Evolutionary conservation across 1,140 invertebrate genomes (phyloP).

Genomic region (Drosophila nebulosa): DNA sequence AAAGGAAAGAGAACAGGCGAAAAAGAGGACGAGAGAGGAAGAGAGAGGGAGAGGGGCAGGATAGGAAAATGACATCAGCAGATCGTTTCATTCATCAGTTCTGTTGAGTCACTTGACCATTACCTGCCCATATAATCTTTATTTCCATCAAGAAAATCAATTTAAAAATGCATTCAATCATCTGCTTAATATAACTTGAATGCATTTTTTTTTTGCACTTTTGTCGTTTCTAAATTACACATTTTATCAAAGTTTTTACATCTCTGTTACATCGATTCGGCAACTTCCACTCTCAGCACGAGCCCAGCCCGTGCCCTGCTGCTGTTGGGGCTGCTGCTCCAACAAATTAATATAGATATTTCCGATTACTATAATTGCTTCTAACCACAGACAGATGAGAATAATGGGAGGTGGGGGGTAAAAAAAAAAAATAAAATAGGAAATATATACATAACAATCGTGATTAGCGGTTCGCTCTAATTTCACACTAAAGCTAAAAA

Average conservation of each 20-base stretch:
- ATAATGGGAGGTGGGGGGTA: too few relatives aligned
- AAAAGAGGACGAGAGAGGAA: too few relatives aligned
- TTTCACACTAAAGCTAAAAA: conserved; percentile 59
- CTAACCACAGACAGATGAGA: background rate
- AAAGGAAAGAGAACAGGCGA: background rate
- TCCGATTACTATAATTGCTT: conserved; percentile 26
- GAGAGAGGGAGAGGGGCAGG: background rate
- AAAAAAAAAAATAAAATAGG: background rate
- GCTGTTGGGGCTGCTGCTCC: background rate
- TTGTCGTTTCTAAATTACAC: background rate
- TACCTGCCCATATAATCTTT: too few relatives aligned
- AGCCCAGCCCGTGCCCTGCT: background rate
- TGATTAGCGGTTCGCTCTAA: conserved; percentile 14
- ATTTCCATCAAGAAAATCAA: too few relatives aligned
- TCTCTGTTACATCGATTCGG: background rate
- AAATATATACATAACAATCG: background rate
- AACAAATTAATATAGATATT: conserved; percentile 8
- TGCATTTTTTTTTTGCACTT: too few relatives aligned
- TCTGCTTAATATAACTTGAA: too few relatives aligned
- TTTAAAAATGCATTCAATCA: too few relatives aligned
- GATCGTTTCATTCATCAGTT: background rate
- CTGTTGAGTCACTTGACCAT: too few relatives aligned
- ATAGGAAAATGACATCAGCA: background rate
- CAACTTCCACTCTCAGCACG: background rate
- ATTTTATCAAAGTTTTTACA: background rate